Base-by-base conservation (phyloP, 1,140 invertebrate species). In the Helicoverpa zea region DNA sequence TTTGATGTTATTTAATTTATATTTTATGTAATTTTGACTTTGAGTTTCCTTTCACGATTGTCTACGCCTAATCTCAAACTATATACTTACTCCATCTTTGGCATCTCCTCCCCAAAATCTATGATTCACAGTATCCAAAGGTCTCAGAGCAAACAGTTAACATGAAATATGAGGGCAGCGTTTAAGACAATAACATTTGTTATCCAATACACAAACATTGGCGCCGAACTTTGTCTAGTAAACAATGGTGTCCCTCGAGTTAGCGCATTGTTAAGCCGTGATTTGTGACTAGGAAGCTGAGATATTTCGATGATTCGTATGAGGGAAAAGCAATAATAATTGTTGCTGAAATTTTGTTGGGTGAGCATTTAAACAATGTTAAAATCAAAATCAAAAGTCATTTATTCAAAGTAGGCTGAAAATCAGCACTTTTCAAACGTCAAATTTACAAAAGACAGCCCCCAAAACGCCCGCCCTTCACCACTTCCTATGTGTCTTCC, bases 141-240 rank as follows among this genome's bases (percentile, higher is more conserved):
- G 64, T 12, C 47, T 35, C 2, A 63, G 14, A 4, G 47, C 23
- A 51, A 68, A 68, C 64, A 49, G n/a, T 68, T 51, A 51, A 68
- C 23, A 68, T 68, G 64, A 68, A 68, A 16, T 68, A 68, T 23
- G 64, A 49, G 43, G 3, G 43, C 47, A 10, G 9, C 61, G 29
- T 11, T 51, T 13, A 51, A 68, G 64, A 68, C 64, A 68, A 68
- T 68, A 68, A 68, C 64, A 49, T 29, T 63, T 30, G 59, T 43
- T 43, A 14, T 3, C 29, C 59, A 11, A 35, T 29, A 23, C 29
- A 68, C 43, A 68, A 68, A 68, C 64, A 47, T 68, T 68, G 64
- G 64, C 18, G 47, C 47, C 64, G 51, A 68, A 51, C 29, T 68
- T 68, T 51, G 49, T 51, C 3, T 51, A 23, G 30, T 72, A 72